Conservation (phyloP, 2,888 invertebrate genomes). For the Perdita meconis region DNA sequence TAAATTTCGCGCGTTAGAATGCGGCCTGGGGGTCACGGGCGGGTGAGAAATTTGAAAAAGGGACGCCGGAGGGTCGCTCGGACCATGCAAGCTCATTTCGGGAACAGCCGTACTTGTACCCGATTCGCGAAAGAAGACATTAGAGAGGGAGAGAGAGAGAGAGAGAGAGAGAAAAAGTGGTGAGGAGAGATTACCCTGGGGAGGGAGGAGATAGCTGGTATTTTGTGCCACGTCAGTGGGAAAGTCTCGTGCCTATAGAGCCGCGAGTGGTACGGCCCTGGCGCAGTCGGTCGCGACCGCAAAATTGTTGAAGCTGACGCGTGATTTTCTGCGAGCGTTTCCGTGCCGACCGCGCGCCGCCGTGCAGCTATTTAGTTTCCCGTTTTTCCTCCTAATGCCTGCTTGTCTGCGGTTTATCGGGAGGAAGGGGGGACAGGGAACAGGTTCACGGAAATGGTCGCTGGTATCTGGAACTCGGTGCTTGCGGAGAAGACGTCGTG, state of each 20-base stretch:
- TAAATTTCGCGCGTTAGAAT: slow-evolving; percentile 66
- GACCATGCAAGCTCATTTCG: not conserved
- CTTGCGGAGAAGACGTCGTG: not conserved
- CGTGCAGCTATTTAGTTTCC: slow-evolving; percentile 38
- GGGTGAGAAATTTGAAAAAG: slow-evolving; percentile 67
- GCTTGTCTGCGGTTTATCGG: slow-evolving; percentile 38
- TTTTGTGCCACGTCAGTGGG: slow-evolving; percentile 70
- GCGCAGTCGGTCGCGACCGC: slow-evolving; percentile 49
- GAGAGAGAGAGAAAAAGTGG: slow-evolving; percentile 5
- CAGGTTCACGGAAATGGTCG: not conserved
- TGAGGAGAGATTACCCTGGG: slow-evolving; percentile 57
- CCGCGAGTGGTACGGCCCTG: slow-evolving; percentile 57
- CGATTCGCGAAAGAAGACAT: slow-evolving; percentile 60
- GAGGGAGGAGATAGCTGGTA: slow-evolving; percentile 60
- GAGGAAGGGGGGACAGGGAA: not conserved
- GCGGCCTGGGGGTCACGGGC: slow-evolving; percentile 7
- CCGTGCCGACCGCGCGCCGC: slow-evolving; percentile 29
- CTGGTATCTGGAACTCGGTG: not conserved
- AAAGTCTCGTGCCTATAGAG: slow-evolving; percentile 20
- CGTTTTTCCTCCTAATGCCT: slow-evolving; percentile 45
- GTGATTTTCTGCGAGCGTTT: slow-evolving; percentile 59
- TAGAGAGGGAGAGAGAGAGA: slow-evolving; percentile 32
- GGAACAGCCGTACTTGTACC: slow-evolving; percentile 10
- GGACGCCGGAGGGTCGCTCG: slow-evolving; percentile 30
- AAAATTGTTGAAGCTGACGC: slow-evolving; percentile 62